phyloP scores from a whole-genome alignment of 2,797 vertebrate species.

The Chelon labrosus region DNA sequence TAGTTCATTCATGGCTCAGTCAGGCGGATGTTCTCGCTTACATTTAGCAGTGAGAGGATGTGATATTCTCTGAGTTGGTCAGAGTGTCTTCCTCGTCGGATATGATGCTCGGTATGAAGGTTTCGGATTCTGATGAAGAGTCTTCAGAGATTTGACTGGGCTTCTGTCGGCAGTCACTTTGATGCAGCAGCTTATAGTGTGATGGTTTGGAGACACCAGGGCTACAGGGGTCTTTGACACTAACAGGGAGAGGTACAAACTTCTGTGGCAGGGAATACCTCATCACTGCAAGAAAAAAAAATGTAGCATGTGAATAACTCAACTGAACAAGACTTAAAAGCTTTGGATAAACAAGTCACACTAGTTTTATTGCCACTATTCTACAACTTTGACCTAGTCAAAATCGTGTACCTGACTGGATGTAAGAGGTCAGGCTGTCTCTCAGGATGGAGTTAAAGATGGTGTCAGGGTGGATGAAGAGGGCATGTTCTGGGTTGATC shows the following conservation, averaged over 20 bases:
- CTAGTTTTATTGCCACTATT: neutral
- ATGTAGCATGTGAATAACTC: slow-evolving; percentile 1
- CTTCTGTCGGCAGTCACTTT: slow-evolving; percentile 18
- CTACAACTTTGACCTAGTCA: neutral
- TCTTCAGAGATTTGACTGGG: slow-evolving; percentile 27
- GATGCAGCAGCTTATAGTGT: slow-evolving; percentile 28
- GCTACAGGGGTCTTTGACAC: slow-evolving; percentile 17
- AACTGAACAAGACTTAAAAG: neutral
- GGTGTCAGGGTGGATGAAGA: slow-evolving; percentile 52
- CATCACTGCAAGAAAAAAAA: slow-evolving; percentile 38
- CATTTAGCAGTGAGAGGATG: slow-evolving; percentile 6
- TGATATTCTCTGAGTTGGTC: slow-evolving; percentile 7
- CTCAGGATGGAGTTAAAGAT: slow-evolving; percentile 55
- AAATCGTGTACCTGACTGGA: slow-evolving; percentile 25
- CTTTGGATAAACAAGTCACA: neutral
- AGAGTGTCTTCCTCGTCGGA: slow-evolving; percentile 13
- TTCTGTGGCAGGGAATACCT: slow-evolving; percentile 36
- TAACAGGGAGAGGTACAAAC: slow-evolving; percentile 28
- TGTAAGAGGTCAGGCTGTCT: slow-evolving; percentile 17
- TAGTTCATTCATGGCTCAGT: slow-evolving; percentile 20
- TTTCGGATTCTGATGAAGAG: slow-evolving; percentile 29
- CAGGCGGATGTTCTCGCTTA: slow-evolving; percentile 17
- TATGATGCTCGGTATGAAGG: slow-evolving; percentile 11
- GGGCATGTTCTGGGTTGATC: slow-evolving; percentile 39
- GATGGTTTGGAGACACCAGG: slow-evolving; percentile 16